Evolutionary conservation across 2,797 vertebrate genomes (phyloP), one percentile per base, ranked within the genome.

Genomic region (Pterois miles): DNA sequence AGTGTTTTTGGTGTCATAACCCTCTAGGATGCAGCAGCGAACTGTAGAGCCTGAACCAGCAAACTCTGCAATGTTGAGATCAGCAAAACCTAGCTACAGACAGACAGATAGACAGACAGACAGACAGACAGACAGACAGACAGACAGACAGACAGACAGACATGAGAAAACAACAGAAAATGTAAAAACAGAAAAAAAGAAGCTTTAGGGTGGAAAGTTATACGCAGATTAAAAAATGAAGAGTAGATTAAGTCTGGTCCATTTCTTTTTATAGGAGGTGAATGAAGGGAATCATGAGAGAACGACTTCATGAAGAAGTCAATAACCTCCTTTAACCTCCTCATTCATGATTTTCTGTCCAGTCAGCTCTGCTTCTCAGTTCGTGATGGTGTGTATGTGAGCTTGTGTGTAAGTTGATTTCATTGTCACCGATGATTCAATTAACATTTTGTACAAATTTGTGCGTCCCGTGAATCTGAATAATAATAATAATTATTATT

Each of bases 41-140:
- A 94, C 96, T 0, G 96, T 95, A 73, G 96, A 97, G 82, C 98
- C 97, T 1, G 98, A 98, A 87, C 98, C 98, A 0, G 98, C 98
- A 85, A 99, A 99, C 90, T 99, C 98, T 0, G 98, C 96, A 91
- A 99, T 95, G 91, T 99, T 99, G 78, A 99, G 94, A 91, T 99
- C 97, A 60, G 97, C 95, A 78, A 99, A 99, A 80, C 98, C 98
- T 81, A 98, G 91, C 98, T 99, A 89, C 5, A 82, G 54, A 31
- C 50, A 76, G 46, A 62, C 38, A 71, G 46, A 68, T 25, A 59
- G 27, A 72, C 31, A 43, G 8, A 58, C 27, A 53, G 5, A 46
- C 11, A 65, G 18, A 36, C 11, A 58, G 6, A 10, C 27, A 66
- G 38, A 36, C 22, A 40, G 56, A 34, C 18, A 58, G 56, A 25